Conservation (phyloP, 2,888 invertebrate genomes). For the Orchesellides sinensis region DNA sequence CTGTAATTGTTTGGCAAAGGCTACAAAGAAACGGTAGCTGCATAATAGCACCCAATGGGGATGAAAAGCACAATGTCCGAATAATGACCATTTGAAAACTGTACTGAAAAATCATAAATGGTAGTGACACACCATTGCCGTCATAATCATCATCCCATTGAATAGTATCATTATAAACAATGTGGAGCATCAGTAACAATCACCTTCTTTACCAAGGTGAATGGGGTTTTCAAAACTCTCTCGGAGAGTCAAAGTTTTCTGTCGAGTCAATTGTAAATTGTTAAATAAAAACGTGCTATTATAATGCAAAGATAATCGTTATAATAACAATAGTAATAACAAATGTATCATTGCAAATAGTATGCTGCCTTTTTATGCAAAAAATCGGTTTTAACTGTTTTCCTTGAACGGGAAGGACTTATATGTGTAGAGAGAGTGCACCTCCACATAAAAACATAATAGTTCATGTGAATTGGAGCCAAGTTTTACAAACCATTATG, state of each 20-base stretch:
- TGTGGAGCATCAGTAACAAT: neutral
- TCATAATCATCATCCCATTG: neutral
- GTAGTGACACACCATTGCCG: neutral
- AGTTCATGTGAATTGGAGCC: neutral
- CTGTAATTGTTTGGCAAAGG: constrained; percentile 28
- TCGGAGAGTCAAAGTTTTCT: constrained; percentile 7
- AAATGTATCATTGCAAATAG: constrained; percentile 25
- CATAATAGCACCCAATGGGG: no score
- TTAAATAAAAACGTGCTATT: constrained; percentile 20
- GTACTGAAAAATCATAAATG: neutral
- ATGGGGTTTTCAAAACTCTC: no score
- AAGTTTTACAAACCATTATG: no score
- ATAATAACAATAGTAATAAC: constrained; percentile 9
- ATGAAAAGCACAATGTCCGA: constrained; percentile 42
- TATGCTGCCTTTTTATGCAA: neutral
- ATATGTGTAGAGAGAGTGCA: no score
- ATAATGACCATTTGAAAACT: constrained; percentile 22
- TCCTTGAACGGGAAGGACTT: neutral
- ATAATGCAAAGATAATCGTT: constrained; percentile 31
- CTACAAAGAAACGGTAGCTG: constrained; percentile 15
- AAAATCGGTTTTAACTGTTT: constrained; percentile 24
- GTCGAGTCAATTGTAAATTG: neutral
- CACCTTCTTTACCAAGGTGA: neutral
- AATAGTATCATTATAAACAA: constrained; percentile 5
- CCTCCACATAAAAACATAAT: no score